Conservation (phyloP, 2,113 vertebrate species). For the Antechinus flavipes region DNA sequence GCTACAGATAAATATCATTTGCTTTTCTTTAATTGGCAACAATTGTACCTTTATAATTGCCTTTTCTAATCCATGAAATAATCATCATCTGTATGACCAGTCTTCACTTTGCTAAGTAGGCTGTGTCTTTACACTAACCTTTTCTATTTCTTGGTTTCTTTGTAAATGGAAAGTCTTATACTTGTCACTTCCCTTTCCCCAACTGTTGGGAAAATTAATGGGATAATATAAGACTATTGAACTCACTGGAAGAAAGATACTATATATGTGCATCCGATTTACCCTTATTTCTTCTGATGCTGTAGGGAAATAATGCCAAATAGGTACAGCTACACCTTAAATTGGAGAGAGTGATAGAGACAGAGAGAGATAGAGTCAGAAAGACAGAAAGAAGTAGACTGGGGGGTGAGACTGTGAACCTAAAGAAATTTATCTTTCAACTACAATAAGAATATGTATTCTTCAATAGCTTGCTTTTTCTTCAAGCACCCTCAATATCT, state of each 20-base stretch:
- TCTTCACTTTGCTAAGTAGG: background rate
- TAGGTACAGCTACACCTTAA: slow-evolving; percentile 28
- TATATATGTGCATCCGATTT: slow-evolving; percentile 29
- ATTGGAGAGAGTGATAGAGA: background rate
- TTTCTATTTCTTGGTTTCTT: slow-evolving; percentile 22
- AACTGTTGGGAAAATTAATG: slow-evolving; percentile 48
- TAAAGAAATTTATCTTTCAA: background rate
- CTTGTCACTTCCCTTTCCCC: slow-evolving; percentile 30
- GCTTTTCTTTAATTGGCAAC: slow-evolving; percentile 43
- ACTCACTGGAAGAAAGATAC: slow-evolving; percentile 9
- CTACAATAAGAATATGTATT: slow-evolving; percentile 35
- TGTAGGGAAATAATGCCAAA: slow-evolving; percentile 53
- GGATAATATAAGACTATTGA: slow-evolving; percentile 26
- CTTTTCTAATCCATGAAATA: slow-evolving; percentile 40
- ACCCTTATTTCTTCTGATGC: slow-evolving; percentile 42
- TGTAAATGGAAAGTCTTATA: background rate
- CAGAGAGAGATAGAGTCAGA: background rate
- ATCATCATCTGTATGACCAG: background rate
- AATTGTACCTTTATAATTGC: background rate
- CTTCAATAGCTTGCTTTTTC: slow-evolving; percentile 21
- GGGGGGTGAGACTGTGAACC: background rate
- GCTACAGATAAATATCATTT: slow-evolving; percentile 26
- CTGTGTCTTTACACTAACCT: slow-evolving; percentile 3
- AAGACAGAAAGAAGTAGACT: background rate
- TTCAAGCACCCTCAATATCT: slow-evolving; percentile 31